phyloP scores from a whole-genome alignment of 2,113 vertebrate species.

The Saguinus imperator region DNA sequence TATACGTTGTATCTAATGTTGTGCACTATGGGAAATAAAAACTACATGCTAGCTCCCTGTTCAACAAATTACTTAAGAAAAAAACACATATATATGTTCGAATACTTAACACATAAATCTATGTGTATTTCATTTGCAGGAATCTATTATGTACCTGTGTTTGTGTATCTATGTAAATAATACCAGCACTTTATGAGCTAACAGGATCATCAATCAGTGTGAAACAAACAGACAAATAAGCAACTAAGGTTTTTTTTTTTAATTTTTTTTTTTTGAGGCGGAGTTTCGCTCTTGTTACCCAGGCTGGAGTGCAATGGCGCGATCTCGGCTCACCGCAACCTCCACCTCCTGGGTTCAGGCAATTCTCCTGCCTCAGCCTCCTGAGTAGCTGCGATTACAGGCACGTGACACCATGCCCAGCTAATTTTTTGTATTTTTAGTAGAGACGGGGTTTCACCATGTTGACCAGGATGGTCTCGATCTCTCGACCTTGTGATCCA shows the following conservation, averaged over 20 bases:
- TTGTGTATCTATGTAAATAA: background rate
- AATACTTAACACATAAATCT: background rate
- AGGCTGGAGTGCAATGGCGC: too few relatives aligned
- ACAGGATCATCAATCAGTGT: background rate
- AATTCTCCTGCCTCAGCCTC: too few relatives aligned
- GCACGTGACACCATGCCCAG: too few relatives aligned
- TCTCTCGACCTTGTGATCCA: too few relatives aligned
- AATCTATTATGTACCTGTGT: background rate
- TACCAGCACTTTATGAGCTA: background rate
- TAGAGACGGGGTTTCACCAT: too few relatives aligned
- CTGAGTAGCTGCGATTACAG: too few relatives aligned
- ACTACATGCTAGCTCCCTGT: background rate
- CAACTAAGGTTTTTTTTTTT: background rate
- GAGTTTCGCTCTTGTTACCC: too few relatives aligned
- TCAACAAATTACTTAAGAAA: background rate
- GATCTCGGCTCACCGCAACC: too few relatives aligned
- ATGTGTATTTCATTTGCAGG: background rate
- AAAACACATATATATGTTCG: background rate
- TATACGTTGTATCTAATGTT: background rate
- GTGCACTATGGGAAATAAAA: background rate
- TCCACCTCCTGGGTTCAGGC: too few relatives aligned
- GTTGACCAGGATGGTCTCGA: too few relatives aligned
- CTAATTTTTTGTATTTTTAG: too few relatives aligned
- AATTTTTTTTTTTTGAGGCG: too few relatives aligned
- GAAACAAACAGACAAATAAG: background rate